These are phyloP conservation scores for Serripes groenlandicus DNA, from an alignment of 2,888 invertebrate species.

Conservation along the genomic window DNA sequence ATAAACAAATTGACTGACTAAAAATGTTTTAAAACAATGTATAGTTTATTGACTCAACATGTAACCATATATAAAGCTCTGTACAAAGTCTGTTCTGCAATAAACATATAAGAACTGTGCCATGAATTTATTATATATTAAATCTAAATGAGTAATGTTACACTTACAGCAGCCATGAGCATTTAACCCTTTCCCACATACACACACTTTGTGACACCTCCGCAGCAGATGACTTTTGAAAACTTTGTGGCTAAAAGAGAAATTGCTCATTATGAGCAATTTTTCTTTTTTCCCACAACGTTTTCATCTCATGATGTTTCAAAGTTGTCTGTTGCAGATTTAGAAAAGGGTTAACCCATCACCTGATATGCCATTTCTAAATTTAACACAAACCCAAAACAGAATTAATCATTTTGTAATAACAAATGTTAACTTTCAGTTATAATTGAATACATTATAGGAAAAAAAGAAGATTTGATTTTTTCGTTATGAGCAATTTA, in stretches of 20 bases:
- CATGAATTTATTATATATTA: background rate
- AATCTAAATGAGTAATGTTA: background rate
- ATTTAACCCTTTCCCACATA: background rate
- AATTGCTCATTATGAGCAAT: background rate
- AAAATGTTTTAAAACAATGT: conserved; percentile 25
- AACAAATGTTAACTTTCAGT: too few species aligned
- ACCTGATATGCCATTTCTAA: too few species aligned
- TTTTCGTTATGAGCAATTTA: too few species aligned
- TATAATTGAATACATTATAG: too few species aligned
- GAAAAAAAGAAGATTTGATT: too few species aligned
- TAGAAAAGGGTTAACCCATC: too few species aligned
- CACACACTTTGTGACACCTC: background rate
- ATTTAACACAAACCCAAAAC: too few species aligned
- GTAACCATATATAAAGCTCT: conserved; percentile 37
- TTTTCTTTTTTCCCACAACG: background rate
- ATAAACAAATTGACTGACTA: too few species aligned
- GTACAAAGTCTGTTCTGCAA: conserved; percentile 5
- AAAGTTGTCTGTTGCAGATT: background rate
- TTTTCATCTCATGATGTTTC: background rate
- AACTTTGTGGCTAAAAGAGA: background rate
- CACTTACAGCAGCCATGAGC: background rate
- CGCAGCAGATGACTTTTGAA: background rate
- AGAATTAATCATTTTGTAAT: too few species aligned
- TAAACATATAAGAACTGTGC: background rate
- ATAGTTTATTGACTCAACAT: conserved; percentile 36